A percentile compares a stretch with the other conserved stretches of the same genome.
phyloP scores from a whole-genome alignment of 37 sponge, comb jelly and placozoan species.

The Petrosia ficiformis region DNA sequence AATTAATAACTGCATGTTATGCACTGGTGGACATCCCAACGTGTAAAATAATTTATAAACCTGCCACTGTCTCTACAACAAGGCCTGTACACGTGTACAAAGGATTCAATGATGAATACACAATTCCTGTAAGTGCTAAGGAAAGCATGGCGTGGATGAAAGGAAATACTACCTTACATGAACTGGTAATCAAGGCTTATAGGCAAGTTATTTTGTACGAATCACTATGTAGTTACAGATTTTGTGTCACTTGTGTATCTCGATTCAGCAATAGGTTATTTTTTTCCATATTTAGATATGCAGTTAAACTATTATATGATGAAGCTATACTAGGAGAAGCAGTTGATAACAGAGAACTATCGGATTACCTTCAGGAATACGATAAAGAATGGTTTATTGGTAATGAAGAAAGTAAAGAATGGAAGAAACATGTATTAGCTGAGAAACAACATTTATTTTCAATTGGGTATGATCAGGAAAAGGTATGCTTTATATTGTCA shows the following conservation, averaged over 20 bases:
- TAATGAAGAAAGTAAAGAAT: constrained; percentile 38
- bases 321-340: constrained; percentile 69
- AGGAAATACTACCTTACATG: constrained; percentile 13
- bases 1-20: no score
- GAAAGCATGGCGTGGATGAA: constrained; percentile 49
- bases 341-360: constrained; percentile 32
- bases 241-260: no score
- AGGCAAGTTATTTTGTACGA: constrained; percentile 41
- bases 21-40: no score
- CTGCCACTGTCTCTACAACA: no score
- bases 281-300: constrained; percentile 48
- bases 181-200: constrained; percentile 62
- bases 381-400: constrained; percentile 69
- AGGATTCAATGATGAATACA: no score
- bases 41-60: no score
- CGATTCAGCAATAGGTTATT: no score
- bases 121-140: no score
- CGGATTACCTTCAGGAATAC: constrained; percentile 49
- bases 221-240: background rate
- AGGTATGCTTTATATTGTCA: background rate
- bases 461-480: constrained; percentile 43
- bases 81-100: no score
- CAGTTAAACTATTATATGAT: constrained; percentile 86
- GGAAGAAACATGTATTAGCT: constrained; percentile 36
- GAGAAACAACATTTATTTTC: constrained; percentile 67